These are phyloP conservation scores for Smutsia gigantea DNA, from an alignment of 2,797 vertebrate species.

Conservation along the genomic window DNA sequence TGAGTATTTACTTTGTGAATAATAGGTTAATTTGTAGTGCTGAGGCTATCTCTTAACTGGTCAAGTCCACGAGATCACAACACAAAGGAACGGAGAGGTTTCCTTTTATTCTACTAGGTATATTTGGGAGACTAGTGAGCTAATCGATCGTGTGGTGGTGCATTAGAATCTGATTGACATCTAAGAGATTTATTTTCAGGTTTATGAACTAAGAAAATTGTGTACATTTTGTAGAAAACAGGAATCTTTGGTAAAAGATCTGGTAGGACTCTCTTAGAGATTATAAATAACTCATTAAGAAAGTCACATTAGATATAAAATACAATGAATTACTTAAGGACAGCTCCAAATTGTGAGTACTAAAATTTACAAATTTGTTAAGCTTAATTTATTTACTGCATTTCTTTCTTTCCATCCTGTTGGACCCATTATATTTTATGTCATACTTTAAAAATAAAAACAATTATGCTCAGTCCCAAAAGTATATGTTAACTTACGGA, in stretches of 20 bases:
- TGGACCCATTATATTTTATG: neutral
- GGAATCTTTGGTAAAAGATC: neutral
- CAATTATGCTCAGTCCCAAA: neutral
- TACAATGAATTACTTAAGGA: neutral
- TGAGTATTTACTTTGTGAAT: neutral
- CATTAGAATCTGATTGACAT: neutral
- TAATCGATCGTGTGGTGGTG: neutral
- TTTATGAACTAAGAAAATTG: neutral
- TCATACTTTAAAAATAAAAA: neutral
- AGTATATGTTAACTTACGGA: neutral
- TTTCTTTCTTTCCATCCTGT: neutral
- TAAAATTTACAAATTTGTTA: neutral
- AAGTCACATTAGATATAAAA: neutral
- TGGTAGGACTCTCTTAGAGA: neutral
- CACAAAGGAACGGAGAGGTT: neutral
- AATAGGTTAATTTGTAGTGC: neutral
- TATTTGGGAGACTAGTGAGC: neutral
- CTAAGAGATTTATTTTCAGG: neutral
- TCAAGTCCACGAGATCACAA: neutral
- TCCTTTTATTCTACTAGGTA: neutral
- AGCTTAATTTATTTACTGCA: neutral
- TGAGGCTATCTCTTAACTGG: neutral
- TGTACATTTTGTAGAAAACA: neutral
- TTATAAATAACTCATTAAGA: neutral
- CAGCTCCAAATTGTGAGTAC: neutral